Evolutionary conservation across 2,113 vertebrate species (phyloP), one percentile per base, ranked within the genome.

Genomic region (Pygoscelis antarcticus): DNA sequence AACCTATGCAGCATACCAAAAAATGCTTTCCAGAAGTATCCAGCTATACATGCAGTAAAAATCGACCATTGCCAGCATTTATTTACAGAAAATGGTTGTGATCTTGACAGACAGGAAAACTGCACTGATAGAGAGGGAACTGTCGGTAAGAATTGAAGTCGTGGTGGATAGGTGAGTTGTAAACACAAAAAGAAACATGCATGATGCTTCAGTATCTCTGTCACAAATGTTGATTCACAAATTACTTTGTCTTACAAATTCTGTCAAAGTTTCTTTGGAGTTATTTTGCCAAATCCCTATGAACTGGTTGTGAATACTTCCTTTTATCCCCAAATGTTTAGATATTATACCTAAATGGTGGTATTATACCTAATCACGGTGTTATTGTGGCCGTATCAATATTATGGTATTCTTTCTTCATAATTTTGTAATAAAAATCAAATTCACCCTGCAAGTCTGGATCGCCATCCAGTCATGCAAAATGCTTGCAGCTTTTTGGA

Each of bases 21-120:
- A 83, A 86, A 84, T 86, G 8, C 15, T 70, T 85, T 93, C 42
- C 89, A 89, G 70, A 91, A 97, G 44, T 71, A 86, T 72, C 9
- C 21, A 77, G 30, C 16, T 79, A 6, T 62, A 34, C 17, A 51
- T 82, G 21, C 44, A 51, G 54, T 93, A 88, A 89, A 96, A 77
- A 30, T 47, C 22, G 55, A 30, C 44, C 6, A 27, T 75, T 68
- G 15, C 9, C 44, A 46, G 34, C 13, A 60, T 44, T 51, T 68
- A 60, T 70, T 71, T 91, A 66, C 42, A 55, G 58, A 80, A 95
- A 88, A 49, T 34, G 38, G 5, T 85, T 40, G n/a, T 85, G 80
- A 52, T 84, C 34, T 81, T 32, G 9, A 87, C 60, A 82, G 86
- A 26, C 20, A 80, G 54, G 76, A 79, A 78, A 82, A 72, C 16